Evolutionary conservation across 2,888 invertebrate species (phyloP).

Genomic region (Clepsis dumicolana): DNA sequence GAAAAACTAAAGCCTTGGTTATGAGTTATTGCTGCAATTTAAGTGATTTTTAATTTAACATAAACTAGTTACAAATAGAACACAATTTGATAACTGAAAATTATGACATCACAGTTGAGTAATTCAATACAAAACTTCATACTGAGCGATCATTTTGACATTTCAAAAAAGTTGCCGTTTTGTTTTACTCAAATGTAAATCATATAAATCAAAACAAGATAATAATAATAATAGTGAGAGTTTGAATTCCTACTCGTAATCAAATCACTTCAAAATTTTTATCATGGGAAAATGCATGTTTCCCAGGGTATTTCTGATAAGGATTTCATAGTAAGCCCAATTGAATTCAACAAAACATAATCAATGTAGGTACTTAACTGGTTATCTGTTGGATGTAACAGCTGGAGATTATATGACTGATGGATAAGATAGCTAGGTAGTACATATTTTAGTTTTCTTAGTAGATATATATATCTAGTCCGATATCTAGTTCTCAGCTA

Average conservation of each 20-base stretch:
- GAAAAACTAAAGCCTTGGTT: too few relatives aligned
- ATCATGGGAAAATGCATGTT: slow-evolving; percentile 23
- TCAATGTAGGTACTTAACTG: slow-evolving; percentile 17
- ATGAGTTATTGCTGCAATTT: too few relatives aligned
- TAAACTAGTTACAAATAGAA: too few relatives aligned
- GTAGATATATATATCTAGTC: neutral
- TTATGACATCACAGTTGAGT: too few relatives aligned
- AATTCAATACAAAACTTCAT: too few relatives aligned
- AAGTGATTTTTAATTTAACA: too few relatives aligned
- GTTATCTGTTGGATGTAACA: slow-evolving; percentile 33
- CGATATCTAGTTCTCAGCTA: too few relatives aligned
- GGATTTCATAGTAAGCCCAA: slow-evolving; percentile 32
- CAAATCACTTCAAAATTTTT: neutral
- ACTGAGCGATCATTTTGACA: too few relatives aligned
- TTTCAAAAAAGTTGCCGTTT: too few relatives aligned
- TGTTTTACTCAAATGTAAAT: neutral
- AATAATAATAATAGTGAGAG: neutral
- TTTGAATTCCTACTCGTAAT: neutral
- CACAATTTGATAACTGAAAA: too few relatives aligned
- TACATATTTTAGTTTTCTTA: slow-evolving; percentile 12
- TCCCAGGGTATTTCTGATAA: slow-evolving; percentile 28
- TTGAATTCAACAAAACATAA: slow-evolving; percentile 12
- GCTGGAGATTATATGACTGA: slow-evolving; percentile 1
- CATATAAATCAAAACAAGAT: neutral
- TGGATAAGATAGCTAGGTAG: slow-evolving; percentile 34